Conservation (phyloP, 2,113 vertebrate genomes). For the Ailurus styani region DNA sequence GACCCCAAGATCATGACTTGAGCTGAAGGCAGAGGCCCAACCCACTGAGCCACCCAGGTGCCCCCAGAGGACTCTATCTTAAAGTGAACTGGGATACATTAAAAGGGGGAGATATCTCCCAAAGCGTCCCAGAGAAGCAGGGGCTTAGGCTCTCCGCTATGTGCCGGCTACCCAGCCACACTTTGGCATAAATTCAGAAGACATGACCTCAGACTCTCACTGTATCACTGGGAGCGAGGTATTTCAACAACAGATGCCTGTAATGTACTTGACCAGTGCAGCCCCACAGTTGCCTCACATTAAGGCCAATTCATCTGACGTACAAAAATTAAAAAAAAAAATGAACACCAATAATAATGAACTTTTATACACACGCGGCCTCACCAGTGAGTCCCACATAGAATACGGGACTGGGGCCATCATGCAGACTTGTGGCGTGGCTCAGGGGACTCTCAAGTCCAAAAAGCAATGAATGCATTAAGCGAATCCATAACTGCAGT, state of each 20-base stretch:
- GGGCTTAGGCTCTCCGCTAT: not conserved
- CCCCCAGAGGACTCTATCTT: not conserved
- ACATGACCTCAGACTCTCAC: not conserved
- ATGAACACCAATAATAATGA: constrained; percentile 62
- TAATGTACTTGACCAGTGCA: not conserved
- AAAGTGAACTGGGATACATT: not conserved
- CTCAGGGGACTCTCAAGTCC: constrained; percentile 57
- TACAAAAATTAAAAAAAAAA: constrained; percentile 59
- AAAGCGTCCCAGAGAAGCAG: not conserved
- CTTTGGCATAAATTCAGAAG: constrained; percentile 32
- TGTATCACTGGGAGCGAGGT: not conserved
- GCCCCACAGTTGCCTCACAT: constrained; percentile 31
- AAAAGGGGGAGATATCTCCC: not conserved
- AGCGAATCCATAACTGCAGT: constrained; percentile 52
- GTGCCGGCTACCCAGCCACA: not conserved
- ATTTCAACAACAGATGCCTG: constrained; percentile 51
- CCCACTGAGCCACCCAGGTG: no score
- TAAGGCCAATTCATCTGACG: constrained; percentile 52
- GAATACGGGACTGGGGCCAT: constrained; percentile 23
- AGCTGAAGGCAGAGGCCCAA: no score
- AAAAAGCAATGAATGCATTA: constrained; percentile 69
- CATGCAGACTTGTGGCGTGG: constrained; percentile 49
- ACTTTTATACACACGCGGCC: constrained; percentile 37
- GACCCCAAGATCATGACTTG: no score
- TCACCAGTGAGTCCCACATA: not conserved